These are phyloP conservation scores for Eupsilia transversa DNA, from an alignment of 2,888 invertebrate genomes.

Conservation along the genomic window DNA sequence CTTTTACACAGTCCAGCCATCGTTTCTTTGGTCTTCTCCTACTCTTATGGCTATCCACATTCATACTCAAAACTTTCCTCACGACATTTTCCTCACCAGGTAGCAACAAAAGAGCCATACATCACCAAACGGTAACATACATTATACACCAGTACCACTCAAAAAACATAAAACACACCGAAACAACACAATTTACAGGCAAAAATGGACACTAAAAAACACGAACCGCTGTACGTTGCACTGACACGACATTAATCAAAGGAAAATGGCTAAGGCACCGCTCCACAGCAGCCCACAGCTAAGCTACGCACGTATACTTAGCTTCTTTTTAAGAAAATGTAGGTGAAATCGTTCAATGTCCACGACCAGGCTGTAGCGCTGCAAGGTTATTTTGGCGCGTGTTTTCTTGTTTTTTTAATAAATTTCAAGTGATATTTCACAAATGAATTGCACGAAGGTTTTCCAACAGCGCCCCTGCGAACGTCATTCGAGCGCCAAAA, in stretches of 20 bases:
- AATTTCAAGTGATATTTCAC: no score
- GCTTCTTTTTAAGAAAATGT: neutral
- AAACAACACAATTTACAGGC: slow-evolving; percentile 35
- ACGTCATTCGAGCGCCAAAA: no score
- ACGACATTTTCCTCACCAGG: no score
- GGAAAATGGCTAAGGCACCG: slow-evolving; percentile 12
- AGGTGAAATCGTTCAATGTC: neutral
- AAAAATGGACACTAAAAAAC: slow-evolving; percentile 49
- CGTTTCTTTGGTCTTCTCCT: no score
- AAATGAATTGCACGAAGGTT: neutral
- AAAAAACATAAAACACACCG: slow-evolving; percentile 15
- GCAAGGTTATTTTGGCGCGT: neutral
- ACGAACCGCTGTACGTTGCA: slow-evolving; percentile 29
- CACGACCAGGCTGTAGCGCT: neutral
- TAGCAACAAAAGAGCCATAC: neutral
- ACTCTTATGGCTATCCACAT: no score
- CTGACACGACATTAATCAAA: slow-evolving; percentile 60
- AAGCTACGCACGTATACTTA: neutral
- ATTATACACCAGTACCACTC: neutral
- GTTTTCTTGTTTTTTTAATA: no score
- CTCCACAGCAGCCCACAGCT: neutral
- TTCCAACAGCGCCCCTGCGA: no score
- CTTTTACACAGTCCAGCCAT: no score
- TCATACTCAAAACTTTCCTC: no score
- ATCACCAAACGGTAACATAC: neutral